Base-by-base conservation (phyloP, 2,888 invertebrate genomes). In the Amphipoea lucens region DNA sequence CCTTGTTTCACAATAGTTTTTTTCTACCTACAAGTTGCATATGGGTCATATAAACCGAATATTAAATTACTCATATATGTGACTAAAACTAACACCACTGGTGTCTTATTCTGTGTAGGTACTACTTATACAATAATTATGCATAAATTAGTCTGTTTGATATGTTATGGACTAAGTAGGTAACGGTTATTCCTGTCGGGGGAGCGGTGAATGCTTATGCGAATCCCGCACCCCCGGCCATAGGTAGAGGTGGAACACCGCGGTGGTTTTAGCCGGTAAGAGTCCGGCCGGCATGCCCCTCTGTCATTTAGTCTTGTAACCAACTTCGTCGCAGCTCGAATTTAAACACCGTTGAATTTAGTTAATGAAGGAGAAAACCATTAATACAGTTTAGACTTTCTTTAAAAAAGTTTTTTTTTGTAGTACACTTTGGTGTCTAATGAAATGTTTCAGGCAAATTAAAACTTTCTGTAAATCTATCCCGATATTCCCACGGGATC, bases 281-380 rank as follows among this genome's bases (percentile, higher is more conserved):
- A n/a, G n/a, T n/a, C n/a, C n/a, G n/a, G n/a, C n/a, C n/a, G n/a
- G n/a, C n/a, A n/a, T n/a, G n/a, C n/a, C n/a, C n/a, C n/a, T n/a
- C n/a, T n/a, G n/a, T n/a, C n/a, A n/a, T n/a, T n/a, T 12, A 12
- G n/a, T 60, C n/a, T n/a, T n/a, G 60, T 69, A 54, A 54, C 14
- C 51, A 70, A 67, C 63, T 79, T 57, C 60, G 42, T 57, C 40
- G 14, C 66, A 62, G 40, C 12, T 45, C 40, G 23, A 67, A 65
- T 72, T 36, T 45, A 65, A 74, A 63, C 48, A 60, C 40, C 7
- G 1, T 20, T 11, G 7, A 73, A 65, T 68, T 74, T 23, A n/a
- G 12, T 48, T 29, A 42, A 51, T 60, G 29, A 57, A 79, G 54
- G 7, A 79, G n/a, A 79, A 71, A 63, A 66, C 45, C 48, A 73